Conservation (phyloP, 2,113 vertebrate species). For the Aspiorhynchus laticeps region DNA sequence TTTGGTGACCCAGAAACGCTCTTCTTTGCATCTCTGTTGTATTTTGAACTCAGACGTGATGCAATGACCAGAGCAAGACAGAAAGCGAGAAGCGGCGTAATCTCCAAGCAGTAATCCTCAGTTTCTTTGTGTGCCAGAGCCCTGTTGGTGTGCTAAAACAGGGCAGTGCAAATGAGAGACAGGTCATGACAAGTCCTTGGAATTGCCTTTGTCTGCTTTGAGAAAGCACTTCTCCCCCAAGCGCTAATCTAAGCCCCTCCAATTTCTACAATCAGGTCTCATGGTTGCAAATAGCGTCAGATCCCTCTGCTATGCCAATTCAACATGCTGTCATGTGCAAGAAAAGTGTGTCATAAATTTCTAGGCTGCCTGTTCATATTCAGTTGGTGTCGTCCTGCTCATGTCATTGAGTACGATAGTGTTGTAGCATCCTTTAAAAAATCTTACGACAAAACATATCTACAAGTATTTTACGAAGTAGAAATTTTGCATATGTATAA, state of each 20-base stretch:
- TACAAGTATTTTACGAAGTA: not conserved
- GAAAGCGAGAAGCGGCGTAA: not conserved
- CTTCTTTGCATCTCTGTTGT: constrained; percentile 10
- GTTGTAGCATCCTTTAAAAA: not conserved
- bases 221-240: constrained; percentile 28
- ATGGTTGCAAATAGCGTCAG: not conserved
- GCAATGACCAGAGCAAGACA: not conserved
- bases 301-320: constrained; percentile 17
- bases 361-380: not conserved
- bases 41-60: constrained; percentile 15
- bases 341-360: constrained; percentile 29
- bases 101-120: constrained; percentile 19
- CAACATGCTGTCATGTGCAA: not conserved
- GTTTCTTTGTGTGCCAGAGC: constrained; percentile 5
- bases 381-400: not conserved
- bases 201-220: constrained; percentile 41
- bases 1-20: not conserved
- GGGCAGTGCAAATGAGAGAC: constrained; percentile 39
- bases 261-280: constrained; percentile 25
- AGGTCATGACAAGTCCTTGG: constrained; percentile 43
- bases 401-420: not conserved
- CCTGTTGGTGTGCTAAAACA: constrained; percentile 26
- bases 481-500: not conserved
- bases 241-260: constrained; percentile 10
- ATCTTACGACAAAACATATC: not conserved